These are phyloP conservation scores for Philantomba maxwellii DNA, from an alignment of 2,113 vertebrate genomes.

Conservation along the genomic window DNA sequence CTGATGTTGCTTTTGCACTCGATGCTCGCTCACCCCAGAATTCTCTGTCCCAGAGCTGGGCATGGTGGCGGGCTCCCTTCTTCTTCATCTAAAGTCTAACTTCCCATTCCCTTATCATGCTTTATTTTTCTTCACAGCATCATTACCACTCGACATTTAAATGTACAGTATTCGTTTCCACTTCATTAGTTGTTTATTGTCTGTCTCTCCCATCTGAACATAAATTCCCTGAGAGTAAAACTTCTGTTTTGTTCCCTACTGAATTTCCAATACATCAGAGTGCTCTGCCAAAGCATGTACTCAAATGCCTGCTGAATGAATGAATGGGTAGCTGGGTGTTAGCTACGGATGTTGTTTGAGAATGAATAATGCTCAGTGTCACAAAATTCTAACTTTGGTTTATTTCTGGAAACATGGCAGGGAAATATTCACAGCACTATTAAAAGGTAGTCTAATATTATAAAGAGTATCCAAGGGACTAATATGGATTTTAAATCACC, in stretches of 20 bases:
- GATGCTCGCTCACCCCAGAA: neutral
- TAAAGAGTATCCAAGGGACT: neutral
- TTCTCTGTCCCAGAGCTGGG: neutral
- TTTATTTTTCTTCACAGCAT: neutral
- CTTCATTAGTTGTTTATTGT: neutral
- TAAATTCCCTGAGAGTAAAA: neutral
- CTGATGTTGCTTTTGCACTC: neutral
- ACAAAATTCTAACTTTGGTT: neutral
- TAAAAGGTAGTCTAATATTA: neutral
- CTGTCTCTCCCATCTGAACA: neutral
- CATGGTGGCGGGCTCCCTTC: neutral
- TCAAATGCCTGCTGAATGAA: neutral
- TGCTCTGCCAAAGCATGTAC: neutral
- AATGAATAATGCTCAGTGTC: neutral
- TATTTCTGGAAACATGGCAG: neutral
- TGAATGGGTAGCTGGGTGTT: neutral
- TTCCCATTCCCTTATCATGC: neutral
- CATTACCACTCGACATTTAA: neutral
- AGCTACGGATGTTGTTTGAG: neutral
- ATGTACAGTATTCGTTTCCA: neutral
- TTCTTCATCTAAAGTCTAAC: neutral
- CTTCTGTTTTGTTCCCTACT: neutral
- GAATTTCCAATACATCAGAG: neutral
- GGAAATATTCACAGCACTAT: neutral
- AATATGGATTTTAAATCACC: neutral